Conservation (phyloP, 2,797 vertebrate species). For the Anabacerthia variegaticeps region DNA sequence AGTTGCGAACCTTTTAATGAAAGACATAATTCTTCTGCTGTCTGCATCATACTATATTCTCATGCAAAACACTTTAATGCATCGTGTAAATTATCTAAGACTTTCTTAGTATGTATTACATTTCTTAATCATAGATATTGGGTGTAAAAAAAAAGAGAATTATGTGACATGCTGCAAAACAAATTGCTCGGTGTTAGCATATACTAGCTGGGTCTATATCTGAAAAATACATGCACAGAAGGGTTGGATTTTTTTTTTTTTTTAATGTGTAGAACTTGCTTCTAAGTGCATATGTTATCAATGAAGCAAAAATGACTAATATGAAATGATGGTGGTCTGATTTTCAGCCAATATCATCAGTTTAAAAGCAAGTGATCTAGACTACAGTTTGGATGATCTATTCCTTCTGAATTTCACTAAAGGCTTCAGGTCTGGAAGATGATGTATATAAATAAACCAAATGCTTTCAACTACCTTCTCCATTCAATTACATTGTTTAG, state of each 20-base stretch:
- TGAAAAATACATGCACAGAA: conserved; percentile 21
- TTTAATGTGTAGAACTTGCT: background rate
- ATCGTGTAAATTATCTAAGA: conserved; percentile 75
- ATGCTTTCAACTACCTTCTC: background rate
- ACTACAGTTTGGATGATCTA: conserved; percentile 15
- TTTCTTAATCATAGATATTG: conserved; percentile 78
- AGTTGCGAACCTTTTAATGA: conserved; percentile 81
- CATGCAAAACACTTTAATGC: conserved; percentile 82
- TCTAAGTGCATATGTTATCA: conserved; percentile 25
- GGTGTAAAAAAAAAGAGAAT: conserved; percentile 63
- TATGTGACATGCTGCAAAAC: conserved; percentile 67
- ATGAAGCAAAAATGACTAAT: conserved; percentile 30
- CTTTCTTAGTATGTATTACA: conserved; percentile 77
- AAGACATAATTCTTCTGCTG: conserved; percentile 79
- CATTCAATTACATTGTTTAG: background rate
- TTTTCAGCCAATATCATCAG: conserved; percentile 32
- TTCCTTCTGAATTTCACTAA: conserved; percentile 21
- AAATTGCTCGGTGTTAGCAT: conserved; percentile 58
- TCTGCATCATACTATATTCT: conserved; percentile 78
- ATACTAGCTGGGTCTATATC: conserved; percentile 25
- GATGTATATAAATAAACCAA: background rate
- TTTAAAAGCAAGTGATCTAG: conserved; percentile 15
- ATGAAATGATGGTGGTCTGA: conserved; percentile 2
- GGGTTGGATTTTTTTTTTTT: background rate
- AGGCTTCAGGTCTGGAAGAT: background rate